phyloP scores from a whole-genome alignment of 1,140 invertebrate species.

The Anthonomus grandis region DNA sequence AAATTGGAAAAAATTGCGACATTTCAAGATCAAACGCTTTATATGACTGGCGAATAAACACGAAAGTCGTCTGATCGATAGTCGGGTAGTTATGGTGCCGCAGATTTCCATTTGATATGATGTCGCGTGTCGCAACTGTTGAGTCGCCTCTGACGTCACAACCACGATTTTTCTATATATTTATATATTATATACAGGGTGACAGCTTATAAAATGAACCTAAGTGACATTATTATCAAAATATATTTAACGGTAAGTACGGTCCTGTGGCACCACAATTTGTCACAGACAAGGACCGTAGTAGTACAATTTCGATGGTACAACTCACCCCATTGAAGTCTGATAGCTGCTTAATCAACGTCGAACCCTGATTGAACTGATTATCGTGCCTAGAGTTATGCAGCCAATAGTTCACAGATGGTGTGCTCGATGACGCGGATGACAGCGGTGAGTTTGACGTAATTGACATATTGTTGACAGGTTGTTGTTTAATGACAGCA shows the following conservation, averaged over 20 bases:
- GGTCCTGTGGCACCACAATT: too few relatives aligned
- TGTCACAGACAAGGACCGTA: too few relatives aligned
- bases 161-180: too few relatives aligned
- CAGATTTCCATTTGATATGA: neutral
- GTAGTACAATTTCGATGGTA: too few relatives aligned
- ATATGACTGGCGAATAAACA: neutral
- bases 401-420: constrained; percentile 41
- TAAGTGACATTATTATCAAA: too few relatives aligned
- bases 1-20: neutral
- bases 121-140: too few relatives aligned
- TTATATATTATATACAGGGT: too few relatives aligned
- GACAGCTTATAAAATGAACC: too few relatives aligned
- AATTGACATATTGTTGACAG: too few relatives aligned
- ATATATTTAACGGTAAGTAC: too few relatives aligned
- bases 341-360: constrained; percentile 8
- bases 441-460: constrained; percentile 28
- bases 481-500: neutral
- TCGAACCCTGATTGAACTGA: constrained; percentile 13
- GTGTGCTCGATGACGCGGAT: constrained; percentile 29
- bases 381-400: constrained; percentile 33
- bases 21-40: neutral
- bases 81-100: neutral
- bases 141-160: too few relatives aligned
- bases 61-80: neutral
- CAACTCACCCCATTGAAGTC: constrained; percentile 13